Evolutionary conservation across 2,797 vertebrate species (phyloP).

Genomic region (Melanotaenia nigrans): DNA sequence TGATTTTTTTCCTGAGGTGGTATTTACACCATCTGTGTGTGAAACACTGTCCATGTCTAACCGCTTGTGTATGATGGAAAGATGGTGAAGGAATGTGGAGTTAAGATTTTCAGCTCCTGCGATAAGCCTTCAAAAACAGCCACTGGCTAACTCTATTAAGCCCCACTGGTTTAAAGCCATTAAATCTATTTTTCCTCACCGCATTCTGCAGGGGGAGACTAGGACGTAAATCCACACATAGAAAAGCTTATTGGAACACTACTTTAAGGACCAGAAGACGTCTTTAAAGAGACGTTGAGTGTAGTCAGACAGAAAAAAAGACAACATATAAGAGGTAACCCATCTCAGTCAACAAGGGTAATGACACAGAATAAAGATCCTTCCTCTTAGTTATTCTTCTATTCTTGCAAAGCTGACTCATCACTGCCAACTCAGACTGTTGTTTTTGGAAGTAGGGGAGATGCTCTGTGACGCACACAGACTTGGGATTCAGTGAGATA

Average conservation of each 20-base stretch:
- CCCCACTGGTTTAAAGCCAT: constrained; percentile 6
- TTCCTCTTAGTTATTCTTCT: constrained; percentile 23
- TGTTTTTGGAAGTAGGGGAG: constrained; percentile 28
- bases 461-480: constrained; percentile 36
- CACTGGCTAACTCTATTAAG: constrained; percentile 21
- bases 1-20: constrained; percentile 21
- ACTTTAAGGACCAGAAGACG: constrained; percentile 1
- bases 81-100: constrained; percentile 28
- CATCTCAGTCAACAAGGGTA: constrained; percentile 25
- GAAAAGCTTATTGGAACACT: background rate
- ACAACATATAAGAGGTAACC: constrained; percentile 14
- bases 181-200: background rate
- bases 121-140: constrained; percentile 17
- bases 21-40: constrained; percentile 6
- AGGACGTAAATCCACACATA: background rate
- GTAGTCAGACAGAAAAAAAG: background rate
- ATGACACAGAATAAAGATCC: constrained; percentile 25
- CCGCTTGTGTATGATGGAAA: constrained; percentile 27
- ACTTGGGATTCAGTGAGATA: constrained; percentile 44
- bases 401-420: constrained; percentile 49
- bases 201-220: background rate
- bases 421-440: constrained; percentile 28
- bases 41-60: constrained; percentile 14
- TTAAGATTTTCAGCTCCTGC: constrained; percentile 34
- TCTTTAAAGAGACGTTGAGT: background rate